A percentile compares a stretch with the other conserved stretches of the same genome.
Conservation (phyloP, 2,113 vertebrate genomes). For the Tachysurus vachellii region DNA sequence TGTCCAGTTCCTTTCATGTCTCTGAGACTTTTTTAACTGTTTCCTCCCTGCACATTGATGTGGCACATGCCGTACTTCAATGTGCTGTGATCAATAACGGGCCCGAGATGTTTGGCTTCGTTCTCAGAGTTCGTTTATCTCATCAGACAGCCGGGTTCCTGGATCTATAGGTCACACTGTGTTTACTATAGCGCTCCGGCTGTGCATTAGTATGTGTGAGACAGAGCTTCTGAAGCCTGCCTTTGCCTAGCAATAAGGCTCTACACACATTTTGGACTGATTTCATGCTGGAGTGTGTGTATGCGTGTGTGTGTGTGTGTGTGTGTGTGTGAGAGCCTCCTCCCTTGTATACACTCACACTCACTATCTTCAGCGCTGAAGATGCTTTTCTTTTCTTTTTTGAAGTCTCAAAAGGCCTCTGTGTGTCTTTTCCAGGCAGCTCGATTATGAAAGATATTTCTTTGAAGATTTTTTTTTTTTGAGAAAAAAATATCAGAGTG, state of each 20-base stretch:
- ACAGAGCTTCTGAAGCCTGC: neutral
- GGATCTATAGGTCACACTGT: constrained; percentile 22
- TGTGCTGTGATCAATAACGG: neutral
- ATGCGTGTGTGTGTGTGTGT: neutral
- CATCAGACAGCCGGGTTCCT: constrained; percentile 32
- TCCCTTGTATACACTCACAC: neutral
- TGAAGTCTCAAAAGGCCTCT: neutral
- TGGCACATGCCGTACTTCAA: neutral
- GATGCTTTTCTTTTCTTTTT: constrained; percentile 10
- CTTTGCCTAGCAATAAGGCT: neutral
- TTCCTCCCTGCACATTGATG: neutral
- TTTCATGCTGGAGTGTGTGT: constrained; percentile 3
- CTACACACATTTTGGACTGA: neutral
- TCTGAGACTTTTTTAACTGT: constrained; percentile 10
- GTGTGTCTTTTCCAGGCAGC: constrained; percentile 9
- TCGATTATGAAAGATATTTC: constrained; percentile 10
- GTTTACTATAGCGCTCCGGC: neutral
- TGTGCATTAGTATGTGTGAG: neutral
- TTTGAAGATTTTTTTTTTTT: constrained; percentile 15
- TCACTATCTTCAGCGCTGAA: neutral
- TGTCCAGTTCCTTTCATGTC: neutral
- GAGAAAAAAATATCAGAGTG: neutral
- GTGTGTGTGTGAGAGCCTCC: neutral
- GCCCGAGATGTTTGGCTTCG: neutral
- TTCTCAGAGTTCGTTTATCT: constrained; percentile 16